A percentile compares a stretch with the other conserved stretches of the same genome.
phyloP scores from a whole-genome alignment of 2,888 invertebrate species.

The Trachelus stipa region DNA sequence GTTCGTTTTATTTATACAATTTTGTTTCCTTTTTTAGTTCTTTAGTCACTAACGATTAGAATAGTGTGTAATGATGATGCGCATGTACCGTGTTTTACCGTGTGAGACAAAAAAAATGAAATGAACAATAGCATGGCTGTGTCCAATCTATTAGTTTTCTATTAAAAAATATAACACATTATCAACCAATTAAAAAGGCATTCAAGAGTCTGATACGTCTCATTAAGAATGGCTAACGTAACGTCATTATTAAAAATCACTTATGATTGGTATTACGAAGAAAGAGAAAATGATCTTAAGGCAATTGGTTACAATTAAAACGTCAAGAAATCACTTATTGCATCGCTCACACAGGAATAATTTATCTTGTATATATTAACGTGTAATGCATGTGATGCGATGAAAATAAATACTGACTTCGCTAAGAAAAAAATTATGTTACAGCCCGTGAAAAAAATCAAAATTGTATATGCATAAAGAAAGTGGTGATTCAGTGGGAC shows the following conservation, averaged over 20 bases:
- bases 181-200: not conserved
- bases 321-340: not conserved
- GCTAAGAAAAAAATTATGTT: too few species aligned
- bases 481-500: not conserved
- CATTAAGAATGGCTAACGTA: not conserved
- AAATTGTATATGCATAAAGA: not conserved
- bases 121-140: not conserved
- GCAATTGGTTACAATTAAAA: not conserved
- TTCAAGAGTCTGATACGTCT: not conserved
- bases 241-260: not conserved
- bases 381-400: not conserved
- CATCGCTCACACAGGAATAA: not conserved
- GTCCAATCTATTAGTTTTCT: not conserved
- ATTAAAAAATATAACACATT: not conserved
- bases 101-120: not conserved
- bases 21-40: not conserved
- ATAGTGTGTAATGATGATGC: not conserved
- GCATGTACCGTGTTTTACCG: not conserved
- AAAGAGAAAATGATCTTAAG: not conserved
- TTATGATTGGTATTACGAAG: not conserved
- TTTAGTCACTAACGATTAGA: not conserved
- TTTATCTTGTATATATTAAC: not conserved
- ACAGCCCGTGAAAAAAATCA: not conserved
- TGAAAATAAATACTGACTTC: not conserved
- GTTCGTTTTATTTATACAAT: not conserved